Evolutionary conservation across 2,888 invertebrate species (phyloP), one percentile per base, ranked within the genome.

Genomic region (Cephus sareptanus): DNA sequence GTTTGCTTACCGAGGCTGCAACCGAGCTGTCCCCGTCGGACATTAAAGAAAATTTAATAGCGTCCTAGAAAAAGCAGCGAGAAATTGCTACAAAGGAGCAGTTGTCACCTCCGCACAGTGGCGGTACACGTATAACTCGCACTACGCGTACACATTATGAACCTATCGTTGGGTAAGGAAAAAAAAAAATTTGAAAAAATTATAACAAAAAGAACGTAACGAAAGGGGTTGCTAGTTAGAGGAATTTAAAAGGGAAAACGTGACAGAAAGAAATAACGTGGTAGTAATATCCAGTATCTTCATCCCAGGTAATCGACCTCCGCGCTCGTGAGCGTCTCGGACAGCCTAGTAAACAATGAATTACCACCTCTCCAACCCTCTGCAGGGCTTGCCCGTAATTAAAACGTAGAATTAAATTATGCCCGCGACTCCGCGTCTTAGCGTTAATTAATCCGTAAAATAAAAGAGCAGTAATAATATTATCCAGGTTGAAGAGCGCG

Each of bases 371-470:
- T 35, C 35, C 33, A 31, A 4, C 71, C 23, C 71, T 71, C 15
- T 71, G 31, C 15, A 31, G 71, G 71, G 79, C 76, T 69, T 35
- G 74, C 75, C 56, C 69, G 79, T 83, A 84, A 86, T 85, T 86
- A 84, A 83, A 85, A 83, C 80, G 78, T 56, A 76, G 75, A 86
- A 83, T 84, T 79, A 82, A 83, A 84, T 83, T 86, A 77, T 74
- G 80, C 79, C 78, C 74, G 76, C 79, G 70, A 77, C 79, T 23
- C 31, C 75, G 77, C 75, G 77, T 80, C 80, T 81, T 77, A 79
- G 76, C 83, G 79, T 85, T 85, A 84, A 86, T 85, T 86, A 83
- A 84, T 85, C 79, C 82, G 75, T 30, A 76, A 83, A 83, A 81
- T 81, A 83, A 82, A 81, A 82, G 76, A 77, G 73, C 70, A 34